Percentiles rank a stretch among this genome's conserved stretches.
phyloP scores from a whole-genome alignment of 2,113 vertebrate species.

The Taxidea taxus region DNA sequence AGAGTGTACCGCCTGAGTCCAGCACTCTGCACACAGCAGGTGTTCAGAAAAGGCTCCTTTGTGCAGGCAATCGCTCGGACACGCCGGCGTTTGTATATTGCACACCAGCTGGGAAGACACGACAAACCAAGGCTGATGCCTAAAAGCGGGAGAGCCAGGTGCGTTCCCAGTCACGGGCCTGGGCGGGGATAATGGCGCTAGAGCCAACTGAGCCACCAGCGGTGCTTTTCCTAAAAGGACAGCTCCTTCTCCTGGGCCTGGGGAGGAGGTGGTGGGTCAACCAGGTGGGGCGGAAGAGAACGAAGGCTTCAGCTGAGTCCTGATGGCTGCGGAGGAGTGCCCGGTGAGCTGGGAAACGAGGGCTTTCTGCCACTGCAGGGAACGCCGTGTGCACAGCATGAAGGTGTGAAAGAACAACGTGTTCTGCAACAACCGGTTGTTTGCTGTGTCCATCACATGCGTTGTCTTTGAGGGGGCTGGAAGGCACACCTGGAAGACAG shows the following conservation, averaged over 20 bases:
- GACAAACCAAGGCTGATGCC: neutral
- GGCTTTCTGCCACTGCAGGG: neutral
- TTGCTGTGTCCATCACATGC: neutral
- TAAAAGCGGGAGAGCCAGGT: neutral
- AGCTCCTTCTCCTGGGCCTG: neutral
- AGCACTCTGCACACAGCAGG: neutral
- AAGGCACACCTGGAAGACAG: neutral
- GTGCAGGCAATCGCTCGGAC: neutral
- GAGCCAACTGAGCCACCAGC: neutral
- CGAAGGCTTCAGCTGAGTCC: neutral
- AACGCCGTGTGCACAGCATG: neutral
- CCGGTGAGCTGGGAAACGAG: neutral
- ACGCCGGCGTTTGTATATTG: neutral
- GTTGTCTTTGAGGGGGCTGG: neutral
- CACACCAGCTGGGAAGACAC: neutral
- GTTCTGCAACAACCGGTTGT: conserved; percentile 2
- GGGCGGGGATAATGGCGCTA: neutral
- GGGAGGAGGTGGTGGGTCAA: neutral
- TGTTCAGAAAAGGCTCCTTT: neutral
- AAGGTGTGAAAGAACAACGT: conserved; percentile 38
- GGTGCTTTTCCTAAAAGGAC: neutral
- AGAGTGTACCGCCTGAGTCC: neutral
- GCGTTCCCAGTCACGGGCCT: neutral
- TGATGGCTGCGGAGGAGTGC: neutral
- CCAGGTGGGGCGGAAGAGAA: neutral